Percentiles rank a stretch among this genome's conserved stretches.
These are phyloP conservation scores for Philotrypesis tridentata DNA, from an alignment of 1,140 invertebrate species.

Conservation along the genomic window DNA sequence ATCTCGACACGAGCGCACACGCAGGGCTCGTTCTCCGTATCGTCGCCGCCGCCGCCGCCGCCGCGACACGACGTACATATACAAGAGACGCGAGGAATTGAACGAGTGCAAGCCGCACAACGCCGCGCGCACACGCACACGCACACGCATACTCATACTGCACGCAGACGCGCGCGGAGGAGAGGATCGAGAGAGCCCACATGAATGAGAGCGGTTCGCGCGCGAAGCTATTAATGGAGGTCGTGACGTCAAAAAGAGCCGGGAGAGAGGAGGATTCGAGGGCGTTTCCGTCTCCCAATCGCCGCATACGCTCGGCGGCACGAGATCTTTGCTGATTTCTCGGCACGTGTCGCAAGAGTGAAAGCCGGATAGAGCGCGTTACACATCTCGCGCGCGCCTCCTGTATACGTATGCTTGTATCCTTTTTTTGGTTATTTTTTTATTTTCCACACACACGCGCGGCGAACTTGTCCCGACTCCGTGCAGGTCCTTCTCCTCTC, in stretches of 20 bases:
- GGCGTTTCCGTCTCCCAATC: background rate
- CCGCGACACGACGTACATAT: background rate
- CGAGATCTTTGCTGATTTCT: slow-evolving; percentile 4
- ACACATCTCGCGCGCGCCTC: background rate
- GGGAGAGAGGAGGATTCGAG: slow-evolving; percentile 4
- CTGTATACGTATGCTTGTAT: no score
- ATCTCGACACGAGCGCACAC: slow-evolving; percentile 4
- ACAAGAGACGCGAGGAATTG: background rate
- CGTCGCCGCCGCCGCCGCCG: no score
- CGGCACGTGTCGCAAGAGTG: slow-evolving; percentile 32
- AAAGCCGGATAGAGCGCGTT: slow-evolving; percentile 35
- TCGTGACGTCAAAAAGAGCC: background rate
- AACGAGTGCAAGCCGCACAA: background rate
- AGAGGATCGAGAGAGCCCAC: no score
- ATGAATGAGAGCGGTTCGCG: background rate
- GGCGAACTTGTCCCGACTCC: no score
- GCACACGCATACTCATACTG: no score
- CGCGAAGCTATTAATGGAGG: background rate
- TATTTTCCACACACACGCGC: no score
- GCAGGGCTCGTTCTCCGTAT: background rate
- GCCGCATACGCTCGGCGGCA: background rate
- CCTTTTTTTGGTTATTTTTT: no score
- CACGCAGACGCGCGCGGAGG: no score
- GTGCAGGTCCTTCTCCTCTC: no score
- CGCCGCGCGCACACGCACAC: no score